phyloP scores from a whole-genome alignment of 2,888 invertebrate species.

The Epirrhoe tristata region DNA sequence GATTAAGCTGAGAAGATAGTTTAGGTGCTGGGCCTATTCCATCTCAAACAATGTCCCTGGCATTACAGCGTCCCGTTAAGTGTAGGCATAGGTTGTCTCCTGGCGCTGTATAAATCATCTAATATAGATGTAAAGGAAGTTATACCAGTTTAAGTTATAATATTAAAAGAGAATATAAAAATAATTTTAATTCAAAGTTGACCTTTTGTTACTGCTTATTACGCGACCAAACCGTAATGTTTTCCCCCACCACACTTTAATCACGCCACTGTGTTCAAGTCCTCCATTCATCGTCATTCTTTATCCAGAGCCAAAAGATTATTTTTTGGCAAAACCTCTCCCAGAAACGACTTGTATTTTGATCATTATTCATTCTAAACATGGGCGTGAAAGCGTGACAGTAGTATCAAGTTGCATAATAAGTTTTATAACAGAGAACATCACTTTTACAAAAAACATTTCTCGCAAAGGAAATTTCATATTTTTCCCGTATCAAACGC shows the following conservation, averaged over 20 bases:
- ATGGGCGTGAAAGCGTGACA: conserved; percentile 22
- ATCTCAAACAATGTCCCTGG: no score
- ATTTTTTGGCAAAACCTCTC: conserved; percentile 7
- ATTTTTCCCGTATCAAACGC: conserved; percentile 74
- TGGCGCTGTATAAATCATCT: no score
- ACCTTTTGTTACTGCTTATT: no score
- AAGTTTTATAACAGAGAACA: conserved; percentile 26
- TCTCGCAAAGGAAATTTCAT: conserved; percentile 63
- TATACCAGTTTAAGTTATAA: no score
- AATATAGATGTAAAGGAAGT: no score
- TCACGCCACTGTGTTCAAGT: not conserved
- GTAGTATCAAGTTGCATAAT: conserved; percentile 29
- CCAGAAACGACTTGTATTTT: conserved; percentile 10
- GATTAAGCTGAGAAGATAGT: no score
- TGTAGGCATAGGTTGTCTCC: no score
- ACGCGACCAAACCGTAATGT: not conserved
- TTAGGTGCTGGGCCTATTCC: no score
- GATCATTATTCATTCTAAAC: conserved; percentile 26
- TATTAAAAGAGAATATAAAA: no score
- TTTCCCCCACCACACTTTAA: not conserved
- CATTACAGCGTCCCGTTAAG: no score
- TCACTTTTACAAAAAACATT: conserved; percentile 53
- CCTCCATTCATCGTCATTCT: not conserved
- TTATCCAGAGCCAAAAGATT: conserved; percentile 1
- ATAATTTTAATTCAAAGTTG: no score